Base-by-base conservation (phyloP, 2,888 invertebrate genomes). In the Alloplasta piceator region DNA sequence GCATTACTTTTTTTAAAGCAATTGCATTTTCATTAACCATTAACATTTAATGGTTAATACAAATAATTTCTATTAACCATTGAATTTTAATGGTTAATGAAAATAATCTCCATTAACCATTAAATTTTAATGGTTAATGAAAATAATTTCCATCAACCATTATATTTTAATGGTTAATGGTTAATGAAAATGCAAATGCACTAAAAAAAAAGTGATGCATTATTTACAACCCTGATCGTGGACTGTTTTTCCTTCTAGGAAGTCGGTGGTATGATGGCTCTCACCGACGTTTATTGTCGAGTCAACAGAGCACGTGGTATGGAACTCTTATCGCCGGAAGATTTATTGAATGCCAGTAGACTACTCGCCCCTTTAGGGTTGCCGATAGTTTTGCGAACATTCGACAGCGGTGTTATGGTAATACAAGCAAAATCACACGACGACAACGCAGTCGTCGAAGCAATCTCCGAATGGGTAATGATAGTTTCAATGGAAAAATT, bases 211-310 rank as follows among this genome's bases (percentile, higher is more conserved):
- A n/a, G n/a, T n/a, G n/a, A n/a, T n/a, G n/a, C n/a, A n/a, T n/a
- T n/a, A n/a, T n/a, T n/a, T n/a, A n/a, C n/a, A n/a, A n/a, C n/a
- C n/a, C n/a, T n/a, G n/a, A 16, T 66, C 67, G 39, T 26, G 12
- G 26, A 3, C 26, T 39, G n/a, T 61, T 14, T 2, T 41, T 12
- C 66, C 76, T 85, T 85, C 38, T 83, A 97, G 96, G 97, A 98
- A 89, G 95, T 95, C 90, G 98, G 99, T 41, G 99, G 99, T 7
- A 98, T 99, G 94, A 98, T 99, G 98, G 96, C 98, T 0, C 93
- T 99, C 74, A 96, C 98, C 4, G 99, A 99, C 93, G 98, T 97
- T 0, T 99, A 98, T 94, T 99, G 99, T 92, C 94, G 99, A 86
- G 96, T 99, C 1, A 99, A 99, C 92, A 94, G 99, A 91, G 99